phyloP scores from a whole-genome alignment of 2,797 vertebrate genomes.

The Acanthurus leucopareius region DNA sequence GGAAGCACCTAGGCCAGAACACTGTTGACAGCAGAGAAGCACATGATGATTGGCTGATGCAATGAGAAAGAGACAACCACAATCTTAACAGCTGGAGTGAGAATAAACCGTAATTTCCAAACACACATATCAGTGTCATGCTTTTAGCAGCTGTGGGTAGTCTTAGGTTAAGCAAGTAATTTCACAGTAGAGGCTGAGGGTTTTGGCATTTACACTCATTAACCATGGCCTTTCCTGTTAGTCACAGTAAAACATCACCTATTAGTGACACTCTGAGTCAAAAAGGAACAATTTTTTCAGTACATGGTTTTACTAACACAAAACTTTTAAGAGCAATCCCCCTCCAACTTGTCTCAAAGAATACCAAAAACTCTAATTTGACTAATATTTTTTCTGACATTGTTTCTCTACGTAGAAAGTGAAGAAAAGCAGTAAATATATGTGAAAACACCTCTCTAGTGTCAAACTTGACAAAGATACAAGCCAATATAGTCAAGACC shows the following conservation, averaged over 20 bases:
- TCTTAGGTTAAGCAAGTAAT: not conserved
- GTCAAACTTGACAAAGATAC: too few relatives aligned
- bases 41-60: conserved; percentile 8
- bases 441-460: too few relatives aligned
- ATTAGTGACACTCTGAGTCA: not conserved
- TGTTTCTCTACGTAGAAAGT: too few relatives aligned
- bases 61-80: not conserved
- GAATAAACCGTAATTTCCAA: not conserved
- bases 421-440: too few relatives aligned
- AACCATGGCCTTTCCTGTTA: not conserved
- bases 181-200: conserved; percentile 13
- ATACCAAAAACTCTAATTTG: too few relatives aligned
- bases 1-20: conserved; percentile 96
- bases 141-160: not conserved
- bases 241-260: conserved; percentile 5
- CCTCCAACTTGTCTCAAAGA: too few relatives aligned
- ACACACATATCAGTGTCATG: not conserved
- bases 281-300: not conserved
- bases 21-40: conserved; percentile 81
- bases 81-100: not conserved
- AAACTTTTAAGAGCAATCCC: too few relatives aligned
- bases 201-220: conserved; percentile 16
- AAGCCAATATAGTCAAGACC: too few relatives aligned
- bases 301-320: not conserved
- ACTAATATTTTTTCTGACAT: too few relatives aligned